Percentiles rank a stretch among this genome's conserved stretches.
Conservation (phyloP, 1,140 invertebrate genomes). For the Acromyrmex heyeri region DNA sequence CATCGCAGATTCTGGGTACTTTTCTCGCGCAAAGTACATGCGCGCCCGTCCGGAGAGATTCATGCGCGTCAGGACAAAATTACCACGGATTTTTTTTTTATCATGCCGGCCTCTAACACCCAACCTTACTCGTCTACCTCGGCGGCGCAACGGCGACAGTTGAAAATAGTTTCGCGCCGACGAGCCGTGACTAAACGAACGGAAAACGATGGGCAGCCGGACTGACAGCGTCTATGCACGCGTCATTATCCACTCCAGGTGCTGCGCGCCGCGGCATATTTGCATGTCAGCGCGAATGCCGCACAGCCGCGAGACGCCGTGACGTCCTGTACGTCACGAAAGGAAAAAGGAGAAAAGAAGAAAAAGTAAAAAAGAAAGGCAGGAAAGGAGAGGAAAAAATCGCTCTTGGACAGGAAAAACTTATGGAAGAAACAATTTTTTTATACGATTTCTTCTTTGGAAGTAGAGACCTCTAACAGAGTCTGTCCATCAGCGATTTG, state of each 20-base stretch:
- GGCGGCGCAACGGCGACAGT: conserved; percentile 51
- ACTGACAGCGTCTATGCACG: conserved; percentile 70
- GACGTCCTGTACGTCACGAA: conserved; percentile 33
- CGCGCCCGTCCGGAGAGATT: conserved; percentile 24
- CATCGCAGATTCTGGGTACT: conserved; percentile 28
- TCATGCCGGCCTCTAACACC: conserved; percentile 12
- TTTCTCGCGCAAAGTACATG: conserved; percentile 22
- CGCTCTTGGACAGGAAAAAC: background rate
- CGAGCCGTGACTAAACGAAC: conserved; percentile 70
- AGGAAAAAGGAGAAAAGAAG: conserved; percentile 3
- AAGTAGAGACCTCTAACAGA: background rate
- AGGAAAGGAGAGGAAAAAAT: background rate
- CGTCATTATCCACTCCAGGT: conserved; percentile 63
- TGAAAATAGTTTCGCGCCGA: conserved; percentile 67
- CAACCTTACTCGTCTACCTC: conserved; percentile 54
- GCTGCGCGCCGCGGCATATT: conserved; percentile 49
- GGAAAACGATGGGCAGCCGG: conserved; percentile 67
- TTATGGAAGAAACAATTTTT: background rate
- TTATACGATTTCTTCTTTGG: background rate
- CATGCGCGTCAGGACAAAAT: conserved; percentile 59
- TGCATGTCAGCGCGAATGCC: conserved; percentile 62
- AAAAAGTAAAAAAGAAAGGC: background rate
- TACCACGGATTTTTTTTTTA: conserved; percentile 31
- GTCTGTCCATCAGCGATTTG: too few relatives aligned
- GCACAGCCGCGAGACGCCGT: conserved; percentile 48